Evolutionary conservation across 37 sponge, comb jelly and placozoan genomes (phyloP).

Genomic region (Corticium candelabrum): DNA sequence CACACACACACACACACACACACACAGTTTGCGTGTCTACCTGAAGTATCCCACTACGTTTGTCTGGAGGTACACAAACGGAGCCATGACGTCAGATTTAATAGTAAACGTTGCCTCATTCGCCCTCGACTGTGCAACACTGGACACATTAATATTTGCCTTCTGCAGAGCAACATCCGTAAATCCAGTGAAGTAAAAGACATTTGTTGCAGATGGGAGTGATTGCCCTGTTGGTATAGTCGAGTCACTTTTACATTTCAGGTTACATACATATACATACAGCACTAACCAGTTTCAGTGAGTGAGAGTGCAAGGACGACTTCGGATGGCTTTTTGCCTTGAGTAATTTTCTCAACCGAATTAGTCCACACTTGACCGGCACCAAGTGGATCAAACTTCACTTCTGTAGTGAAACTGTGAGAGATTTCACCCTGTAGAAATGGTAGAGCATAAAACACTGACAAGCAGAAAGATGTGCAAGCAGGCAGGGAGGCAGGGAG

Average conservation of each 20-base stretch:
- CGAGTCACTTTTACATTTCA: too few relatives aligned
- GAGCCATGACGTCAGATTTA: constrained; percentile 37
- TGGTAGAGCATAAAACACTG: too few relatives aligned
- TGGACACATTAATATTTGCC: constrained; percentile 20
- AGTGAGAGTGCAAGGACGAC: neutral
- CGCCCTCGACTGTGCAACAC: neutral
- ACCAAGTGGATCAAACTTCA: neutral
- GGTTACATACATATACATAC: too few relatives aligned
- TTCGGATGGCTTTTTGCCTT: neutral
- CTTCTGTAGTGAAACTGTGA: neutral
- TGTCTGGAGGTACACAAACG: constrained; percentile 51
- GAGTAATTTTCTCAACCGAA: neutral
- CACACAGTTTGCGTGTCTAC: neutral
- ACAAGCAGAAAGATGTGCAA: too few relatives aligned
- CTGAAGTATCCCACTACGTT: constrained; percentile 48
- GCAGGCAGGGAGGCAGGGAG: too few relatives aligned
- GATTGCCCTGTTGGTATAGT: neutral
- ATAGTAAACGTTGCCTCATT: constrained; percentile 35
- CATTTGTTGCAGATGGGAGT: constrained; percentile 7
- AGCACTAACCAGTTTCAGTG: neutral
- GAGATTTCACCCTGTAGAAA: neutral
- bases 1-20: too few relatives aligned
- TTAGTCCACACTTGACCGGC: neutral
- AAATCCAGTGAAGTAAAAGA: constrained; percentile 43
- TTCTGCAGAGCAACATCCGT: constrained; percentile 26